Base-by-base conservation (phyloP, 2,888 invertebrate genomes). In the Drosophila formosana region DNA sequence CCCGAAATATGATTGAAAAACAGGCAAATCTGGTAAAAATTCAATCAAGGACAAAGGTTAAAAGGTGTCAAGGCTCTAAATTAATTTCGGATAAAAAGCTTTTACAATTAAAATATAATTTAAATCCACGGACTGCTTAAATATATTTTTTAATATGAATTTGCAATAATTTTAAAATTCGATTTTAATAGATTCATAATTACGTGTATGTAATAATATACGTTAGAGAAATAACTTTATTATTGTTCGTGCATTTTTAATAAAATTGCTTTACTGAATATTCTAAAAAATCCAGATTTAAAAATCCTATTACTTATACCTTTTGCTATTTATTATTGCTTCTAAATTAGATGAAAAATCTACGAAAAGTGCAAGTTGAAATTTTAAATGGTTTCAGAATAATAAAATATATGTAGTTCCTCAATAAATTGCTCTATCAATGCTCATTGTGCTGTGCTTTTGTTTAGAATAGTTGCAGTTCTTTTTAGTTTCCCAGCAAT, bases 401-500 rank as follows among this genome's bases (percentile, higher is more conserved):
- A 34, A 34, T 34, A 34, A 34, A 34, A 11, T 9, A 34, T 11
- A 34, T 34, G 34, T 9, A 34, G 34, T 34, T 34, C 11, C 11
- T 4, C 9, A 34, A 34, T 34, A 34, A 34, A 34, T 34, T 34
- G 34, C 11, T 34, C 11, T 11, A 34, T 34, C 11, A 34, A 4
- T 11, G 34, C 11, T 34, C 34, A 34, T 11, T 34, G 7, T 32
- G 32, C 32, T 32, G 32, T 32, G 32, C 32, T 32, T 34, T 34
- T 34, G 34, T 34, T 34, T 34, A 34, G 34, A 34, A 34, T 45
- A 43, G 30, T 32, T 45, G 2, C 8, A 25, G 45, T 46, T 45
- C 11, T n/a, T 55, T 45, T 30, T n/a, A 26, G 45, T 46, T 46
- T 34, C 25, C 25, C 56, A 34, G 13, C 26, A 9, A 5, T 46